Base-by-base conservation (phyloP, 1,140 invertebrate species). In the Solenopsis fugax region DNA sequence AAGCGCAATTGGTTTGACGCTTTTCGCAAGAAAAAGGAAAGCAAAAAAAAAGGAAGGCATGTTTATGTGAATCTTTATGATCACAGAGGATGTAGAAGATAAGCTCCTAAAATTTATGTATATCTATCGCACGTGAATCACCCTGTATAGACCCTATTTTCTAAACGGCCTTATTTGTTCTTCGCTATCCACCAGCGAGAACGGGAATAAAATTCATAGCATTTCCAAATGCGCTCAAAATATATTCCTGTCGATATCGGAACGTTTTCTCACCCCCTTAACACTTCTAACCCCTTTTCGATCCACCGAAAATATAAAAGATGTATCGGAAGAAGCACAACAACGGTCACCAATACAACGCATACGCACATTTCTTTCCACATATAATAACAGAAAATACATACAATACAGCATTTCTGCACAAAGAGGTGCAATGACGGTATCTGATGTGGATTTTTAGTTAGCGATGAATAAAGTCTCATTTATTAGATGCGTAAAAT, bases 191-290 rank as follows among this genome's bases (percentile, higher is more conserved):
- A 58, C 48, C 80, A 21, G 52, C 41, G 69, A 60, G 24, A 24
- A 50, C 13, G 52, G 69, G 65, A 84, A 84, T 84, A 60, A 84
- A 84, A 84, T 84, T 84, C 80, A 84, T 84, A 24, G 54, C 54
- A 37, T 58, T 73, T 29, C 13, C 67, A 73, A 75, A 84, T 60
- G 80, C 80, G 69, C 24, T 60, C 80, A 21, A 48, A 75, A 84
- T 84, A 84, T 84, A 84, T 84, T 84, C n/a, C 69, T 58, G 80
- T 84, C 80, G 69, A 84, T 84, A 84, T 75, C 69, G 13, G 24
- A 84, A 84, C 69, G 56, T 9, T 75, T 73, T 75, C 69, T 48
- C 67, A 73, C 12, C 37, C 24, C 67, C 54, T 82, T 81, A 65
- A 81, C 67, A 34, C 54, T 21, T 75, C 69, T 62, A 75, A 48